A percentile compares a stretch with the other conserved stretches of the same genome.
These are phyloP conservation scores for Hirudo medicinalis DNA, from an alignment of 1,140 invertebrate genomes.

Conservation along the genomic window DNA sequence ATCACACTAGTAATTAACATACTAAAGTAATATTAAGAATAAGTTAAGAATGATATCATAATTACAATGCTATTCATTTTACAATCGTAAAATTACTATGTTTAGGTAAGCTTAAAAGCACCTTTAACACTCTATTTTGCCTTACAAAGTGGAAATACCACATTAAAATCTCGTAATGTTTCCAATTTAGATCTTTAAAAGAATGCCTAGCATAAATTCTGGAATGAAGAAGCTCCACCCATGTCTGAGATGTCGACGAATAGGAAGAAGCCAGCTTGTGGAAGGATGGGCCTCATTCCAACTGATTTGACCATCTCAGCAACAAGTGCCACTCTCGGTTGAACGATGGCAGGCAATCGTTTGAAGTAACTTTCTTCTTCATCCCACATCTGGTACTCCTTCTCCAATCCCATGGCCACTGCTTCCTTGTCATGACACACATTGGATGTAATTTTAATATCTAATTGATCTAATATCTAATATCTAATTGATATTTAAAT, in stretches of 20 bases:
- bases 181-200: background rate
- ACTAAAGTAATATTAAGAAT: too few species aligned
- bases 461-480: too few species aligned
- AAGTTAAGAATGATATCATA: too few species aligned
- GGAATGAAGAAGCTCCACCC: constrained; percentile 23
- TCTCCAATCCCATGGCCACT: constrained; percentile 72
- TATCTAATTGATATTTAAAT: background rate
- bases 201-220: background rate
- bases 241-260: constrained; percentile 66
- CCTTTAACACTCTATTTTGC: too few species aligned
- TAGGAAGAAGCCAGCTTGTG: constrained; percentile 96
- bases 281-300: constrained; percentile 78
- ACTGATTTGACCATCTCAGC: constrained; percentile 59
- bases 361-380: constrained; percentile 67
- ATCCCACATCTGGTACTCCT: constrained; percentile 59
- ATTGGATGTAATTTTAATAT: constrained; percentile 4
- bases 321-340: constrained; percentile 69
- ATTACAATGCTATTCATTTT: too few species aligned
- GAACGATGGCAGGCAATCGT: constrained; percentile 59
- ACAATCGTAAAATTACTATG: too few species aligned
- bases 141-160: too few species aligned
- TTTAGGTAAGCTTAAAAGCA: too few species aligned
- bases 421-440: constrained; percentile 59
- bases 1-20: too few species aligned
- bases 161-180: too few species aligned